Base-by-base conservation (phyloP, 2,797 vertebrate genomes). In the Orestias chungarensis region DNA sequence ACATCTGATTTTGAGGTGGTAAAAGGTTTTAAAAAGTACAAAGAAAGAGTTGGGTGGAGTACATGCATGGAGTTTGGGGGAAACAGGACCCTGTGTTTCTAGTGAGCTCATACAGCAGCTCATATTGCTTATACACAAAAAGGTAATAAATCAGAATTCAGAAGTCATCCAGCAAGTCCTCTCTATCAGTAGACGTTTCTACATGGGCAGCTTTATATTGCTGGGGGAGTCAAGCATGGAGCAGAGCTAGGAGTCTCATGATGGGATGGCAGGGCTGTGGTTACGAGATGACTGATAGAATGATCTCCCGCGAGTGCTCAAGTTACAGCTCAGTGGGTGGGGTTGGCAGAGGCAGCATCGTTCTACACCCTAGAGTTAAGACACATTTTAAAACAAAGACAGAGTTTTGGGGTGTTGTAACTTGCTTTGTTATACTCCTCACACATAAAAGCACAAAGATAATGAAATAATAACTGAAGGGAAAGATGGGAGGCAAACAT, bases 131-230 rank as follows among this genome's bases (percentile, higher is more conserved):
- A 71, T 73, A 78, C 25, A 74, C 70, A 76, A 76, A 10, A n/a
- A 81, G 71, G 77, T 82, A 82, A 87, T 86, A 86, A 87, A 91
- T 86, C 87, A 88, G 83, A 87, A 87, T 87, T 87, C 84, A 87
- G 82, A 76, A 84, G 84, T 78, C 85, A 33, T 73, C 72, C 87
- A 55, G 82, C 82, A 76, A 83, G 76, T 82, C 73, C 50, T 75
- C 73, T 83, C 84, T 72, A 88, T 88, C 88, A 85, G 87, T 68
- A 72, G 86, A 82, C 82, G 77, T 90, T 90, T 91, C 86, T 88
- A 86, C 86, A 86, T 87, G 86, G 83, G 66, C 77, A 83, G 55
- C 69, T 87, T 84, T 87, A 78, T 86, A 82, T 87, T 86, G 82
- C 87, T 75, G 78, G 71, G 81, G 75, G 78, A 87, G 69, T 71